Base-by-base conservation (phyloP, 2,113 vertebrate species). In the Dinomys branickii region DNA sequence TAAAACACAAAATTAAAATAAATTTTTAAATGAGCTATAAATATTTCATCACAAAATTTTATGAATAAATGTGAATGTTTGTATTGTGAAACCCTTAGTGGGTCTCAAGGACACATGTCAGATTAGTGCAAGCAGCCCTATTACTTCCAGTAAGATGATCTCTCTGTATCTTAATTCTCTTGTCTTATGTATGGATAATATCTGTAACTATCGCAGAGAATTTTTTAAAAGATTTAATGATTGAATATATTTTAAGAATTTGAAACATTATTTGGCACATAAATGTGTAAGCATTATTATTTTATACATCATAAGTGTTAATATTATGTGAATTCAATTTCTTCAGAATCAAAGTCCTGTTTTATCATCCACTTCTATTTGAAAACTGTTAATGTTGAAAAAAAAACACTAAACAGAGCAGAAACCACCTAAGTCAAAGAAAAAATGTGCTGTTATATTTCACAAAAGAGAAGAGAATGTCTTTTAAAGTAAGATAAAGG, bases 71-170 rank as follows among this genome's bases (percentile, higher is more conserved):
- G 0, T 59, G 24, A 91, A n/a, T 44, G 11, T 88, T 71, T 83
- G 19, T 24, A 83, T 91, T 35, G 1, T 33, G 44, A 38, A 26
- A 26, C 22, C 33, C 41, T 35, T 77, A 28, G 24, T 26, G 56
- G 24, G 35, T 69, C 26, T 35, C 7, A 38, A 85, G 10, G 14
- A 9, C 2, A 9, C 17, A 20, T 38, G 1, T 3, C 28, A 78
- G 13, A 54, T 5, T 0, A 9, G 2, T 16, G 5, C 12, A 35
- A 24, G 13, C 3, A 24, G 1, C 4, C 12, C 0, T 90, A 0
- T 59, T 35, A 8, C 28, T 22, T 33, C 44, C 3, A 5, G 9
- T 75, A 52, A 44, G 14, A 12, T 20, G 47, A 30, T 12, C 12
- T 58, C 9, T 82, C 50, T 88, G 44, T 0, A 5, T 7, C 1